Conservation (phyloP, 1,140 invertebrate species). For the Daktulosphaira vitifoliae region DNA sequence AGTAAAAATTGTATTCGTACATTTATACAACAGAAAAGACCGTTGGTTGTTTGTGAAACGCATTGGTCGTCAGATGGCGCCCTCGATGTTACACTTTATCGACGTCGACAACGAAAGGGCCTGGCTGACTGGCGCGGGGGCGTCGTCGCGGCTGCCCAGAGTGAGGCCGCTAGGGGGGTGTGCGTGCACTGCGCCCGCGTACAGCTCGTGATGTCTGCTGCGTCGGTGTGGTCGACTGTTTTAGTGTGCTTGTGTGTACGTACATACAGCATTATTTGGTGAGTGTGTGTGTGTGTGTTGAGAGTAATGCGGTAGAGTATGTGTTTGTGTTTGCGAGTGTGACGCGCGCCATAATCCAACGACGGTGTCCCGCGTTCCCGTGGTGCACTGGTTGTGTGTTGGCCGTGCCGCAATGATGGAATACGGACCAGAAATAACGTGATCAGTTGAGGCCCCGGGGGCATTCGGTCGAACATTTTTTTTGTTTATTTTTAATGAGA, state of each 20-base stretch:
- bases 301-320: background rate
- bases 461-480: conserved; percentile 6
- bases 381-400: conserved; percentile 26
- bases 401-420: conserved; percentile 29
- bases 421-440: conserved; percentile 33
- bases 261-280: background rate
- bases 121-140: conserved; percentile 25
- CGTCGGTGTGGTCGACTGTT: background rate
- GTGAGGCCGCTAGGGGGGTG: background rate
- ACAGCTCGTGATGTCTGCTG: conserved; percentile 20
- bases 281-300: background rate
- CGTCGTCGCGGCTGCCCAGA: conserved; percentile 6
- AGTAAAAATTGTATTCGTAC: too few species aligned
- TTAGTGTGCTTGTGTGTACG: background rate
- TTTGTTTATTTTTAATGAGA: too few species aligned
- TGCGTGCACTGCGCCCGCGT: conserved; percentile 8
- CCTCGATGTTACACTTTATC: conserved; percentile 26
- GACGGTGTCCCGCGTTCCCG: conserved; percentile 11
- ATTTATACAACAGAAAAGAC: too few species aligned
- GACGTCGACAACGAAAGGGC: conserved; percentile 26
- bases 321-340: conserved; percentile 21
- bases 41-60: background rate
- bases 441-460: conserved; percentile 27
- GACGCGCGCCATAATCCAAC: conserved; percentile 30
- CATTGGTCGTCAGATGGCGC: conserved; percentile 31